Conservation (phyloP, 2,888 invertebrate species). For the Lithophane ornitopus region DNA sequence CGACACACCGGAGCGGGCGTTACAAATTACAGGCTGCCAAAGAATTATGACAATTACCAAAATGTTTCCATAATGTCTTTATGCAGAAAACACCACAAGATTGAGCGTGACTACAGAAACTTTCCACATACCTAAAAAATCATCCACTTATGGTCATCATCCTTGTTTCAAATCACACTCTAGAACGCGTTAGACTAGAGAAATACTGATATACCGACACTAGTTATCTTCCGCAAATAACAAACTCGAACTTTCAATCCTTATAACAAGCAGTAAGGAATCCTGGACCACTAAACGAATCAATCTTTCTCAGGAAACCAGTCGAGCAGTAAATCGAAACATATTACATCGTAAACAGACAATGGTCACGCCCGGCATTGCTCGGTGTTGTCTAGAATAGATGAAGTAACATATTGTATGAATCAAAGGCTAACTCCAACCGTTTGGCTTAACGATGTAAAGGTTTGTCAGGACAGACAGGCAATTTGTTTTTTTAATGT, state of each 20-base stretch:
- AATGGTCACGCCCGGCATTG: conserved; percentile 29
- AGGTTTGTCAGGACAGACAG: conserved; percentile 57
- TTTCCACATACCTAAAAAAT: background rate
- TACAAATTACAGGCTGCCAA: conserved; percentile 26
- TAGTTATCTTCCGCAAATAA: conserved; percentile 16
- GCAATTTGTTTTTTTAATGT: conserved; percentile 53
- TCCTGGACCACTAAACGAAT: conserved; percentile 35
- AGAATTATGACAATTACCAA: conserved; percentile 29
- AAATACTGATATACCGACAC: background rate
- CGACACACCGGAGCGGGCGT: conserved; percentile 8
- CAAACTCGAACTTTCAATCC: conserved; percentile 12
- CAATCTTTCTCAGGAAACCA: conserved; percentile 45
- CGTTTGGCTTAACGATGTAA: conserved; percentile 50
- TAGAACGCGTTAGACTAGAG: background rate
- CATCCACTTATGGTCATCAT: too few species aligned
- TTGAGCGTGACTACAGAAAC: background rate
- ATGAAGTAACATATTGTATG: conserved; percentile 30
- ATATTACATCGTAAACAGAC: conserved; percentile 52
- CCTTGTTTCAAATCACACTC: background rate
- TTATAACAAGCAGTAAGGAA: conserved; percentile 27
- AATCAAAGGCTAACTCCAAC: conserved; percentile 32
- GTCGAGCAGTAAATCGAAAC: conserved; percentile 31
- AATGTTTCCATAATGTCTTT: conserved; percentile 37
- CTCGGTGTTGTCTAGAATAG: conserved; percentile 10
- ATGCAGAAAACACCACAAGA: conserved; percentile 4